A percentile compares a stretch with the other conserved stretches of the same genome.
Conservation (phyloP, 2,113 vertebrate genomes). For the Chaetorhynchus papuensis region DNA sequence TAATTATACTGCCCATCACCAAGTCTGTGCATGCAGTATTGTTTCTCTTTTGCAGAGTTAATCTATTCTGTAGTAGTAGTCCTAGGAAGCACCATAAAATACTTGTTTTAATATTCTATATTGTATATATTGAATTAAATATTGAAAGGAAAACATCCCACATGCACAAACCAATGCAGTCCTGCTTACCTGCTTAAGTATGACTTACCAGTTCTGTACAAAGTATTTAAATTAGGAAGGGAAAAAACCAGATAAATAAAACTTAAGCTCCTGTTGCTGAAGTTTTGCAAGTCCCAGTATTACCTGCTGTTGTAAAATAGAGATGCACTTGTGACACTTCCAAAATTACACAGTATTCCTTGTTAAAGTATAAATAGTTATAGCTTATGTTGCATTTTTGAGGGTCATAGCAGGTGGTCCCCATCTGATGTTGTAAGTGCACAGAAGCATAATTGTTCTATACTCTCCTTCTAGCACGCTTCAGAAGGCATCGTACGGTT, state of each 20-base stretch:
- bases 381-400: neutral
- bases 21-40: neutral
- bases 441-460: neutral
- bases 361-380: neutral
- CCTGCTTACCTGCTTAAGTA: neutral
- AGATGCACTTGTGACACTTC: neutral
- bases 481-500: slow-evolving; percentile 92
- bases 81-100: neutral
- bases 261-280: neutral
- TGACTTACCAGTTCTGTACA: neutral
- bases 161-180: neutral
- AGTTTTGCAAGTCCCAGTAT: neutral
- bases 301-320: neutral
- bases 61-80: neutral
- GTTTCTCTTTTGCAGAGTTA: neutral
- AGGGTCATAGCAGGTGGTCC: neutral
- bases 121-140: neutral
- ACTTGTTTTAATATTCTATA: neutral
- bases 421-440: neutral
- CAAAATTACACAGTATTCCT: accelerated
- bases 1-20: neutral
- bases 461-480: slow-evolving; percentile 78
- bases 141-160: neutral
- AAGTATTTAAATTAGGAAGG: neutral
- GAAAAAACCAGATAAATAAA: neutral